Evolutionary conservation across 2,113 vertebrate species (phyloP), one percentile per base, ranked within the genome.

Genomic region (Tylochromis polylepis): DNA sequence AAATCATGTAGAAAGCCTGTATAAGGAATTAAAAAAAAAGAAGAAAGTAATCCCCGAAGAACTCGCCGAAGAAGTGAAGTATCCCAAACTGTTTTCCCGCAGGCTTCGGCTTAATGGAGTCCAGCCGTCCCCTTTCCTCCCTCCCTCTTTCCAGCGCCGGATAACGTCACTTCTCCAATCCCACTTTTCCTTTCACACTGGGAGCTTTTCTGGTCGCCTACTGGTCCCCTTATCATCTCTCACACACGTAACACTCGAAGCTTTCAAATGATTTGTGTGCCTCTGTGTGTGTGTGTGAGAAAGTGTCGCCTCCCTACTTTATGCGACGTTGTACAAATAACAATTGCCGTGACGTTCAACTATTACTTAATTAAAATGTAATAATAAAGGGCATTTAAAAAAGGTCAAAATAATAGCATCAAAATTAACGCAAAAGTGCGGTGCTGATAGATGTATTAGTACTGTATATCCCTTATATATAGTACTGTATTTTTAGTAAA

Each of bases 41-140:
- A 56, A 78, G 86, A 85, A 89, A 92, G 70, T 94, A 90, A 92
- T 88, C 91, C 88, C 77, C 65, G 84, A 59, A 90, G 85, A 94
- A 93, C 11, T 92, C 82, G 89, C 88, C 18, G 82, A 46, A 92
- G 91, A 91, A 95, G 94, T 93, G 92, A 95, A 96, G 95, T 96
- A 95, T 96, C 94, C 95, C 94, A 92, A 93, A 94, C 89, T 93
- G 93, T 95, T 95, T 96, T 94, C 95, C 94, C 22, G 82, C 83
- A 86, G 89, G 88, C 91, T 94, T 89, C 46, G 85, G 91, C 90
- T 93, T 96, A 97, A 97, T 97, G 96, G 96, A 97, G 96, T 95
- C 96, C 94, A 95, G 94, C 92, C 93, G 87, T 93, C 92, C 85
- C 83, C 85, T 49, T 78, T 84, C 46, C 93, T 87, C 93, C 82